Base-by-base conservation (phyloP, 1,140 invertebrate genomes). In the Papilio xuthus region DNA sequence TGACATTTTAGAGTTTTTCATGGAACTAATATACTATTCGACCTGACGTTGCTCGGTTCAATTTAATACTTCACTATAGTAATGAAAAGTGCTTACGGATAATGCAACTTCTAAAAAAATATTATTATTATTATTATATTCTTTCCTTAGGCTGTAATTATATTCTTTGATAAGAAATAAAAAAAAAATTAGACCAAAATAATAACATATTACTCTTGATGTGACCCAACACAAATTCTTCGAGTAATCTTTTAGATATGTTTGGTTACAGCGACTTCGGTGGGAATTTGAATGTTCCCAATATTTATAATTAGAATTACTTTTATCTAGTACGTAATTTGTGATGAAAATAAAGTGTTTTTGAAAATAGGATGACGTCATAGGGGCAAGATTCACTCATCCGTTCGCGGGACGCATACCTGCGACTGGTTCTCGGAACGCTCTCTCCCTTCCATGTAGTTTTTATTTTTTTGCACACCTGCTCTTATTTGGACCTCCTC, bases 401-500 rank as follows among this genome's bases (percentile, higher is more conserved):
- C 79, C 79, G 84, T 84, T 80, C 85, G n/a, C 80, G 83, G 83
- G 84, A 80, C 84, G 80, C 79, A 77, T 50, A 76, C 78, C 81
- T 74, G 80, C 81, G 86, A 88, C 88, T 79, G 84, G 88, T 90
- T 90, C 88, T 87, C 76, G 79, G 91, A 89, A 90, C 85, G 88
- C 80, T 85, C 85, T 88, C 83, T 86, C 82, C 83, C 82, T 91
- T 92, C 87, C 84, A 86, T 84, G 88, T 88, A 91, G 69, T 37
- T 76, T n/a, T 83, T 79, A 78, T 81, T 81, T 85, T 87, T 87
- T 87, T 86, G 79, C 81, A 80, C 90, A 90, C 89, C 90, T 91
- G 89, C 85, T 87, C 86, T 84, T 84, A 88, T 90, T 88, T 84
- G 87, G 83, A 83, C 84, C 82, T 85, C 80, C 82, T 78, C 82